Evolutionary conservation across 2,797 vertebrate species (phyloP).

Genomic region (Tiaroga cobitis): DNA sequence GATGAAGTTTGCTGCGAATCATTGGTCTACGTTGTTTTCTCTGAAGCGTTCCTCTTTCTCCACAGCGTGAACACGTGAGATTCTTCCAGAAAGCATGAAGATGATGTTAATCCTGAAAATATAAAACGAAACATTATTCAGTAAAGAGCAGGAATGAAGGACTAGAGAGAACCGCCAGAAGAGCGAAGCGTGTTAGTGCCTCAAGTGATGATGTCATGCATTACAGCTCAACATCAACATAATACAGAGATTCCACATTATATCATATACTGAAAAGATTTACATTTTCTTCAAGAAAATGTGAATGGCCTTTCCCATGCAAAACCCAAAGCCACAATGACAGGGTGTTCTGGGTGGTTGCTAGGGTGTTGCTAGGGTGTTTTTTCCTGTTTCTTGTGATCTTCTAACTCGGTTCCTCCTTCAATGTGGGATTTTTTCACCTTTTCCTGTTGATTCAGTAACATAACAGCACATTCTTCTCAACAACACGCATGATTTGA

Average conservation of each 20-base stretch:
- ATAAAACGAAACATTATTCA: background rate
- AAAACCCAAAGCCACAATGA: background rate
- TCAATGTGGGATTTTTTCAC: background rate
- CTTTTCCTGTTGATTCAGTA: background rate
- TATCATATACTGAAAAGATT: no score
- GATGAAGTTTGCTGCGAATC: constrained; percentile 55
- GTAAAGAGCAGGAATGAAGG: background rate
- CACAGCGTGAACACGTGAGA: constrained; percentile 70
- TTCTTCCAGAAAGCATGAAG: constrained; percentile 70
- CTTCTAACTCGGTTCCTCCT: no score
- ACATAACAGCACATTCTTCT: background rate
- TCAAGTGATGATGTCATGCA: constrained; percentile 19
- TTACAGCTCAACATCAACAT: background rate
- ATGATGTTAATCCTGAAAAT: constrained; percentile 78
- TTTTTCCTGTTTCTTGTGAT: no score
- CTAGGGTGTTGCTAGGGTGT: background rate
- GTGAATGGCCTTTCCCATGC: background rate
- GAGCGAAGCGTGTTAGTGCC: background rate
- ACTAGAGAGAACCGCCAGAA: background rate
- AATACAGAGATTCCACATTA: background rate
- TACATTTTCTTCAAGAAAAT: background rate
- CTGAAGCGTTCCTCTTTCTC: constrained; percentile 76
- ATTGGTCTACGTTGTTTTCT: constrained; percentile 65
- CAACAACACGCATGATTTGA: background rate
- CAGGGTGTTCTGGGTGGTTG: background rate